A percentile compares a stretch with the other conserved stretches of the same genome.
Conservation (phyloP, 2,888 invertebrate genomes). For the Tetheella fluctuosa region DNA sequence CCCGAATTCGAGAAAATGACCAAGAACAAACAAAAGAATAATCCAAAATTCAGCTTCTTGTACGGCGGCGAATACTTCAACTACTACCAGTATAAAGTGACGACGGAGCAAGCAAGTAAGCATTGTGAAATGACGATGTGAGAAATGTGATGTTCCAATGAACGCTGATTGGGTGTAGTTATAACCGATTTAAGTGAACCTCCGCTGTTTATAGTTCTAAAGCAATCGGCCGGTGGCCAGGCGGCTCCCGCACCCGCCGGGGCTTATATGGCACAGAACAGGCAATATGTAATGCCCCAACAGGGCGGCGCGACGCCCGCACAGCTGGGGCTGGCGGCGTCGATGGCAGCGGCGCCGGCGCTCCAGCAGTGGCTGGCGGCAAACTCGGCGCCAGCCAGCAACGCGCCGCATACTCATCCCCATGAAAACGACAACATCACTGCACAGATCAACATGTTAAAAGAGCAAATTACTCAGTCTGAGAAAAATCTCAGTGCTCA, state of each 20-base stretch:
- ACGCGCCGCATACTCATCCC: slow-evolving; percentile 48
- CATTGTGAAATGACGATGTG: slow-evolving; percentile 70
- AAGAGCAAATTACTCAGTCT: slow-evolving; percentile 97
- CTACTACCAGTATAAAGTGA: slow-evolving; percentile 98
- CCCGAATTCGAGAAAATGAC: slow-evolving; percentile 99
- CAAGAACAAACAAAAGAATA: slow-evolving; percentile 98
- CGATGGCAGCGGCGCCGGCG: slow-evolving; percentile 79
- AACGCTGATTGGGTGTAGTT: slow-evolving; percentile 72
- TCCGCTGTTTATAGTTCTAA: slow-evolving; percentile 89
- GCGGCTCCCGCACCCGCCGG: slow-evolving; percentile 78
- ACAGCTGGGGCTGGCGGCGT: slow-evolving; percentile 82
- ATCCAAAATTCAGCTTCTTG: slow-evolving; percentile 98
- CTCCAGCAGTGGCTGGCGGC: slow-evolving; percentile 78
- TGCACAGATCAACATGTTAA: slow-evolving; percentile 91
- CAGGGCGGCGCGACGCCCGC: slow-evolving; percentile 82
- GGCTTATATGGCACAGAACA: slow-evolving; percentile 84
- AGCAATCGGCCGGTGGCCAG: slow-evolving; percentile 86
- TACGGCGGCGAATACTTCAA: slow-evolving; percentile 98
- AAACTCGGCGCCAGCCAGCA: slow-evolving; percentile 63
- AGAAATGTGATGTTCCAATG: slow-evolving; percentile 63
- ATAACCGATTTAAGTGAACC: slow-evolving; percentile 81
- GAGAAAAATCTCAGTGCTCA: slow-evolving; percentile 98
- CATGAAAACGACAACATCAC: slow-evolving; percentile 83
- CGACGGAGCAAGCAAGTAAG: slow-evolving; percentile 97
- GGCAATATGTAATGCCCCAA: slow-evolving; percentile 85